These are phyloP conservation scores for Leptonema lineaticorne DNA, from an alignment of 1,140 invertebrate species.

Conservation along the genomic window DNA sequence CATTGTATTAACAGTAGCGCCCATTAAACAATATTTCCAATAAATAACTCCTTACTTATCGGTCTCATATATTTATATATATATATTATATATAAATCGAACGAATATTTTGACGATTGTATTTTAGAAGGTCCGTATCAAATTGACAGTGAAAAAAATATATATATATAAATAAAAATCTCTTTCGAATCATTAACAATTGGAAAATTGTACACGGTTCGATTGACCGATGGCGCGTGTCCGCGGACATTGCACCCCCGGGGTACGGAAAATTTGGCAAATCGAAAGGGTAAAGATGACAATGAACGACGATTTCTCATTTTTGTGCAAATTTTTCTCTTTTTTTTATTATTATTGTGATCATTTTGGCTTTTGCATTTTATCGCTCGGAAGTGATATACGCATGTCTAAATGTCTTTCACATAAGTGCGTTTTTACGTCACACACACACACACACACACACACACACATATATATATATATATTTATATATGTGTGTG, in stretches of 20 bases:
- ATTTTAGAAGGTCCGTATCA: too few species aligned
- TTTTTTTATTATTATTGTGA: too few species aligned
- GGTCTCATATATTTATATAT: too few species aligned
- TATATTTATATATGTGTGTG: not conserved
- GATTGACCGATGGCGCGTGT: slow-evolving; percentile 37
- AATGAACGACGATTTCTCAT: not conserved
- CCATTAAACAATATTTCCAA: too few species aligned
- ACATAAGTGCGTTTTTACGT: not conserved
- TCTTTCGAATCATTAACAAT: slow-evolving; percentile 15
- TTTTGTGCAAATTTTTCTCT: slow-evolving; percentile 10
- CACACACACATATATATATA: too few species aligned
- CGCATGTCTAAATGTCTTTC: not conserved
- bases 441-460: too few species aligned
- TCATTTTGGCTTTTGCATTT: not conserved
- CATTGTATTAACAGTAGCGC: too few species aligned
- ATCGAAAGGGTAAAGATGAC: slow-evolving; percentile 13
- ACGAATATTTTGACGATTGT: too few species aligned
- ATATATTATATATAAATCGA: too few species aligned
- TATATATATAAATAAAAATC: too few species aligned
- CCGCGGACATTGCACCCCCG: slow-evolving; percentile 21
- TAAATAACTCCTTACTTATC: too few species aligned
- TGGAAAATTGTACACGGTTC: slow-evolving; percentile 33
- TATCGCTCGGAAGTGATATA: slow-evolving; percentile 16
- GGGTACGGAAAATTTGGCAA: not conserved
- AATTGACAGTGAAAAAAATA: too few species aligned